Evolutionary conservation across 2,797 vertebrate genomes (phyloP).

Genomic region (Pygocentrus nattereri): DNA sequence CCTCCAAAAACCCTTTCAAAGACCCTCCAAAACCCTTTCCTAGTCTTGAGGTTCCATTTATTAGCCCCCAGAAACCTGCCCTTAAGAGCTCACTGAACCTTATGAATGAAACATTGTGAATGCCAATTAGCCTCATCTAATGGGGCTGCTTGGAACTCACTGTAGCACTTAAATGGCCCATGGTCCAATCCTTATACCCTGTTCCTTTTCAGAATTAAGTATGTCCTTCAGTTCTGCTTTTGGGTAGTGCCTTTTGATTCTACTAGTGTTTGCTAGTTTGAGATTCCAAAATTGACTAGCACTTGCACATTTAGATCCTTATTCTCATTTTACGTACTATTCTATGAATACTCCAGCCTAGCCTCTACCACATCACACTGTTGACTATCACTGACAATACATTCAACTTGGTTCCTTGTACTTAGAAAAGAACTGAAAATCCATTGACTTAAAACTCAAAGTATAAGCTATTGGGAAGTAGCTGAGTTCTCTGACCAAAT

Average conservation of each 20-base stretch:
- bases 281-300: no score
- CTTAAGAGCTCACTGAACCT: not conserved
- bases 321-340: not conserved
- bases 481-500: no score
- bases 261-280: not conserved
- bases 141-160: constrained; percentile 23
- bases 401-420: no score
- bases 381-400: no score
- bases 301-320: no score
- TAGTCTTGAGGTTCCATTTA: not conserved
- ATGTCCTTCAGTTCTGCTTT: not conserved
- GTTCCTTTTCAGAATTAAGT: not conserved
- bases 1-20: no score
- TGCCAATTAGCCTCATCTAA: not conserved
- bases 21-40: not conserved
- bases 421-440: no score
- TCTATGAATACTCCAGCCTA: not conserved
- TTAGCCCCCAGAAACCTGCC: no score
- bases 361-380: no score
- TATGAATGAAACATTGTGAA: not conserved
- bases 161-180: constrained; percentile 43
- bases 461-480: no score
- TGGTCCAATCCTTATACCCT: not conserved
- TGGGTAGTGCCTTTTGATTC: not conserved
- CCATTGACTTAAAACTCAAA: no score